Conservation (phyloP, 2,888 invertebrate genomes). For the Pseudococcus jackbeardsleyi region DNA sequence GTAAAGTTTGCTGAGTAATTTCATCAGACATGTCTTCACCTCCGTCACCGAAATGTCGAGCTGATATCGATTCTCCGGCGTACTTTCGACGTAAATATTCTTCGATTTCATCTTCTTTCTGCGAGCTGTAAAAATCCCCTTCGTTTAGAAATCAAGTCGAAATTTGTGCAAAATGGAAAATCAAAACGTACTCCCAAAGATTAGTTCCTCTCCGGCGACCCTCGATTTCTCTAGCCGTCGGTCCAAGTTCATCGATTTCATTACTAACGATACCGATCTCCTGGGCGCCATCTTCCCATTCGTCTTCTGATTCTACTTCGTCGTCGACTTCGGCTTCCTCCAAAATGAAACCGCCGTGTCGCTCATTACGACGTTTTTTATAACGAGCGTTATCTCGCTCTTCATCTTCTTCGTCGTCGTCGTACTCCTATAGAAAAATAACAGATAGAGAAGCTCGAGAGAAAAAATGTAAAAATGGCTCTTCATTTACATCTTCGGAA, state of each 20-base stretch:
- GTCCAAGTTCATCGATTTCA: constrained; percentile 91
- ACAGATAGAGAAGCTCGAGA: constrained; percentile 57
- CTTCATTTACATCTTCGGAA: constrained; percentile 70
- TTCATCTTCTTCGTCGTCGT: constrained; percentile 77
- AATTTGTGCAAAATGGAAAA: neutral
- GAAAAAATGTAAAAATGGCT: neutral
- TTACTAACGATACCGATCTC: constrained; percentile 93
- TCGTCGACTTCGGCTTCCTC: constrained; percentile 95
- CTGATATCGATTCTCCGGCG: constrained; percentile 88
- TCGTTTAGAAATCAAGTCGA: constrained; percentile 23
- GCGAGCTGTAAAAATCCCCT: constrained; percentile 72
- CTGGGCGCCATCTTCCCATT: constrained; percentile 96
- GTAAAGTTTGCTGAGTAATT: constrained; percentile 95
- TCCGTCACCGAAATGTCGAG: constrained; percentile 93
- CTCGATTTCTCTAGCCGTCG: constrained; percentile 95
- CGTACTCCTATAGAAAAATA: constrained; percentile 73
- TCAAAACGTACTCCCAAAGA: constrained; percentile 83
- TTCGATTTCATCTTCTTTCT: constrained; percentile 97
- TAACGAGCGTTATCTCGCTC: constrained; percentile 89
- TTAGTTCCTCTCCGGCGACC: constrained; percentile 87
- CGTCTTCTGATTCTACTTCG: constrained; percentile 95
- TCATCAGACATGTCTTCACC: constrained; percentile 98
- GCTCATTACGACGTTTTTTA: constrained; percentile 85
- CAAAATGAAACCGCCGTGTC: constrained; percentile 93
- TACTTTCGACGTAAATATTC: constrained; percentile 96